Conservation (phyloP, 2,888 invertebrate species). For the Andrena dorsata region DNA sequence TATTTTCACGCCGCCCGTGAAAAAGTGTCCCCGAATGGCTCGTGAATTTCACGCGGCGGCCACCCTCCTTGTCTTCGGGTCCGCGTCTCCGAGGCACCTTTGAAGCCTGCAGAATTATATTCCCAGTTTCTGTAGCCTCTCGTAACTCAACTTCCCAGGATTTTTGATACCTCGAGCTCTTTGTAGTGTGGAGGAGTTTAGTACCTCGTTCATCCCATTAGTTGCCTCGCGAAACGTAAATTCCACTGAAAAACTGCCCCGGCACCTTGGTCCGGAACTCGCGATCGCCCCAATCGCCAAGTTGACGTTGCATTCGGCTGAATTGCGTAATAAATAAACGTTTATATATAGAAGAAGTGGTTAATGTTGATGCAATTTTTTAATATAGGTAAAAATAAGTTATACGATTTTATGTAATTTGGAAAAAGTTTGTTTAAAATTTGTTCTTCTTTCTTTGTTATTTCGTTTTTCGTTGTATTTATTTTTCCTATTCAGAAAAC, state of each 20-base stretch:
- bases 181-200: background rate
- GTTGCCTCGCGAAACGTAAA: background rate
- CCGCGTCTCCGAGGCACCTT: background rate
- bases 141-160: background rate
- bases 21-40: constrained; percentile 19
- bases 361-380: too few species aligned
- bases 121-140: background rate
- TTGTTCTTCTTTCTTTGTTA: background rate
- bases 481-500: too few species aligned
- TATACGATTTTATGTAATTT: too few species aligned
- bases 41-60: constrained; percentile 39
- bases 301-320: background rate
- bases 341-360: background rate
- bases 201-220: background rate
- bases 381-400: too few species aligned
- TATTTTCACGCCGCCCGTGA: constrained; percentile 62
- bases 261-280: background rate
- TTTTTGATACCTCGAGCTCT: background rate
- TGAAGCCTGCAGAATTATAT: background rate
- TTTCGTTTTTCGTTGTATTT: too few species aligned
- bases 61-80: background rate
- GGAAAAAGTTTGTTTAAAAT: too few species aligned
- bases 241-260: background rate
- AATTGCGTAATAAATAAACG: background rate
- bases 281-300: background rate